phyloP scores from a whole-genome alignment of 2,113 vertebrate species.

The Melanocharis versteri region DNA sequence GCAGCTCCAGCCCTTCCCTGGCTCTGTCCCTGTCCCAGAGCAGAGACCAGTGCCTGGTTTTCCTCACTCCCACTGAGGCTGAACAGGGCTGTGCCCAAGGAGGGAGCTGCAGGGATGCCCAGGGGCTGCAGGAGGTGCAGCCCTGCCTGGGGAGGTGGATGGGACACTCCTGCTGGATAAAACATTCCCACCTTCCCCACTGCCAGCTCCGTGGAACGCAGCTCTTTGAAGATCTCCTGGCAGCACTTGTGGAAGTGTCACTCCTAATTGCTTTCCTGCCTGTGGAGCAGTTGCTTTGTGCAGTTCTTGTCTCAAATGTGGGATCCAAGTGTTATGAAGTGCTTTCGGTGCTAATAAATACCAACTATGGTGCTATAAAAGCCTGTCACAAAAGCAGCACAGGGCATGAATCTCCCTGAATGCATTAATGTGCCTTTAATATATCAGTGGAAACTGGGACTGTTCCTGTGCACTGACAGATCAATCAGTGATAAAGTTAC shows the following conservation, averaged over 20 bases:
- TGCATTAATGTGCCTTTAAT: background rate
- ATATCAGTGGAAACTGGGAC: background rate
- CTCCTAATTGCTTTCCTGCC: background rate
- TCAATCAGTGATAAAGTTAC: background rate
- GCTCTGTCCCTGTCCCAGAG: background rate
- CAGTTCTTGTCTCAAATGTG: background rate
- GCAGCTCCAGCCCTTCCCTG: background rate
- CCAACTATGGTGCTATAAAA: background rate
- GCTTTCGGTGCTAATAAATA: slow-evolving; percentile 11
- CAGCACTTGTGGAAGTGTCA: background rate
- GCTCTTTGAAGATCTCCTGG: background rate
- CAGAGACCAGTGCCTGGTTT: background rate
- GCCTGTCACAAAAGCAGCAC: background rate
- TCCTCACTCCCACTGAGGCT: background rate
- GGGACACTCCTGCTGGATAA: background rate
- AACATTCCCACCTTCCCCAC: background rate
- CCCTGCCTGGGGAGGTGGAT: background rate
- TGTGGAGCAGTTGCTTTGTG: background rate
- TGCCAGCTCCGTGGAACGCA: background rate
- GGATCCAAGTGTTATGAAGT: background rate
- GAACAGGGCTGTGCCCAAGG: fast-evolving
- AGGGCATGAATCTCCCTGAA: slow-evolving; percentile 4
- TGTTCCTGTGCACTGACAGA: background rate
- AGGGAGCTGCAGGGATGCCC: background rate
- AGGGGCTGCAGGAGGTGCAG: background rate